phyloP scores from a whole-genome alignment of 2,888 invertebrate species.

The Melinaea marsaeus region DNA sequence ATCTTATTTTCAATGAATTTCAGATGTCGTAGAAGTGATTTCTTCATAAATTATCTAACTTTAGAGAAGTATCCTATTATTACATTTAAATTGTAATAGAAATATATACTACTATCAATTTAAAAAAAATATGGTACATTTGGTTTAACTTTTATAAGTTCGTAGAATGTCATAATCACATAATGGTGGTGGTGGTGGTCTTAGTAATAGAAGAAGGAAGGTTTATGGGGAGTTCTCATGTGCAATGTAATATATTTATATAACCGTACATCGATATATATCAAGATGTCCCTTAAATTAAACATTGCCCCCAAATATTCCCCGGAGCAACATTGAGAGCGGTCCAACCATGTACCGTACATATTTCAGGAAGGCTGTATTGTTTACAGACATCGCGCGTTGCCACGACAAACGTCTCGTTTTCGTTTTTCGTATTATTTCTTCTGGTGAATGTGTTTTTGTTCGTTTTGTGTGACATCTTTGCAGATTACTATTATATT shows the following conservation, averaged over 20 bases:
- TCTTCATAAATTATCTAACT: too few relatives aligned
- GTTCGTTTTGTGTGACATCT: not conserved
- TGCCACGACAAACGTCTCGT: slow-evolving; percentile 35
- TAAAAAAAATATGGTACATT: too few relatives aligned
- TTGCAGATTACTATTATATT: not conserved
- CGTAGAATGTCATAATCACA: too few relatives aligned
- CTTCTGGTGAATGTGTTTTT: not conserved
- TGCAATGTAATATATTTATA: not conserved
- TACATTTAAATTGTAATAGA: too few relatives aligned
- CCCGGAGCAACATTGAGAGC: slow-evolving; percentile 11
- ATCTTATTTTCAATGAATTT: slow-evolving; percentile 62
- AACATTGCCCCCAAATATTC: slow-evolving; percentile 10
- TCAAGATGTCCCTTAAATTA: slow-evolving; percentile 11
- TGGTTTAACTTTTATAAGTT: too few relatives aligned
- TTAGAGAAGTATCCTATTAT: too few relatives aligned
- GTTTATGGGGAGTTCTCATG: not conserved
- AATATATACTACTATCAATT: too few relatives aligned
- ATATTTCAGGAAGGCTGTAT: slow-evolving; percentile 24
- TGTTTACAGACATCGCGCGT: slow-evolving; percentile 34
- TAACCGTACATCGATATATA: not conserved
- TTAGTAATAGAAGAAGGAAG: not conserved
- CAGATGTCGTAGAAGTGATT: slow-evolving; percentile 36
- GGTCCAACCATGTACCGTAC: slow-evolving; percentile 12
- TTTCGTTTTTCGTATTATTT: slow-evolving; percentile 9
- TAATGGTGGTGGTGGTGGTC: too few relatives aligned